A percentile compares a stretch with the other conserved stretches of the same genome.
phyloP scores from a whole-genome alignment of 2,797 vertebrate genomes.

The Ctenochaetus hawaiiensis region DNA sequence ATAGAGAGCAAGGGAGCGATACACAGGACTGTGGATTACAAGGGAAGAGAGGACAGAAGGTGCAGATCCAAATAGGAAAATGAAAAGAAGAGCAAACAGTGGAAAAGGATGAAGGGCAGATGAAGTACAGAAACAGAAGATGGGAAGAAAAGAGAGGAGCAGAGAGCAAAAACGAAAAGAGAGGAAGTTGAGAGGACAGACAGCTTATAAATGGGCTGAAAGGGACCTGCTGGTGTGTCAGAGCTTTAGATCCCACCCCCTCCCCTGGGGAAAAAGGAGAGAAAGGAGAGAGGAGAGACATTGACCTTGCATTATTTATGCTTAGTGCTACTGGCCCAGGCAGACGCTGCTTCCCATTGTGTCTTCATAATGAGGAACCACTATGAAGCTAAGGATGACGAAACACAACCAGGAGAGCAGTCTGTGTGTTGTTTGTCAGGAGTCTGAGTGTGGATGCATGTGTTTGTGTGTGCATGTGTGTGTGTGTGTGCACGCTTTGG shows the following conservation, averaged over 20 bases:
- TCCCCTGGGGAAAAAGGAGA: constrained; percentile 73
- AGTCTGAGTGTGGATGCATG: constrained; percentile 30
- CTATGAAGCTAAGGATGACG: constrained; percentile 76
- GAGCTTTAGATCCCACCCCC: constrained; percentile 72
- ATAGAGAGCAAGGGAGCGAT: background rate
- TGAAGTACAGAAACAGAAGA: constrained; percentile 1
- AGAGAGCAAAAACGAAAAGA: constrained; percentile 41
- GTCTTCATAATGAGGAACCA: constrained; percentile 84
- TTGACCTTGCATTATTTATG: constrained; percentile 90
- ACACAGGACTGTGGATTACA: background rate
- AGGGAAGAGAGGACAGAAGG: background rate
- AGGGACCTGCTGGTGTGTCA: constrained; percentile 80
- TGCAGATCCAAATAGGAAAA: constrained; percentile 18
- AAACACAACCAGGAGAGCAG: constrained; percentile 73
- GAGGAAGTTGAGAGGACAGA: constrained; percentile 64
- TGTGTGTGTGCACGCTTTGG: constrained; percentile 30
- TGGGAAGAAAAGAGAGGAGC: constrained; percentile 9
- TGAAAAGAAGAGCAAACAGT: constrained; percentile 3
- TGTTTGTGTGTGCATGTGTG: constrained; percentile 42
- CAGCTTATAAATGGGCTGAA: constrained; percentile 76
- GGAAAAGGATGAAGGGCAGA: constrained; percentile 2
- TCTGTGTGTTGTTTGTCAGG: constrained; percentile 34
- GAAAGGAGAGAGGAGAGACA: constrained; percentile 81
- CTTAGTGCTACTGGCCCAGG: constrained; percentile 80
- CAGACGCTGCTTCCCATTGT: constrained; percentile 83